Evolutionary conservation across 2,888 invertebrate genomes (phyloP).

Genomic region (Sycophila texana): DNA sequence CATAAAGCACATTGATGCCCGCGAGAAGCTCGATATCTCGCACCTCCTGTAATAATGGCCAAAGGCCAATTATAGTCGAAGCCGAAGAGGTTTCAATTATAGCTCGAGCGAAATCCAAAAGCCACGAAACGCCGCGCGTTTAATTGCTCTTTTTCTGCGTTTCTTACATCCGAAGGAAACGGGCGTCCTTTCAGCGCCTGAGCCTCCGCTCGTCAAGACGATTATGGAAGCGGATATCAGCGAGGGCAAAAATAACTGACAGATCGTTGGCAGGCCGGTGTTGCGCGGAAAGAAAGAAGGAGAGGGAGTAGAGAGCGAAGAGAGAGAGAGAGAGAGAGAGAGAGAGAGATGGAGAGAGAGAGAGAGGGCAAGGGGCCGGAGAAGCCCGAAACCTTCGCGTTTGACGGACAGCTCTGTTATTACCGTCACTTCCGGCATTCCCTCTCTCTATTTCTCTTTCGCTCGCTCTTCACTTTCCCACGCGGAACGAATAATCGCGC

Average conservation of each 20-base stretch:
- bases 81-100: slow-evolving; percentile 21
- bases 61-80: not conserved
- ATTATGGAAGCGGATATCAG: slow-evolving; percentile 61
- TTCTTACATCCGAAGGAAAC: slow-evolving; percentile 34
- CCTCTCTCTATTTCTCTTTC: slow-evolving; percentile 23
- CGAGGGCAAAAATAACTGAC: slow-evolving; percentile 65
- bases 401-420: slow-evolving; percentile 69
- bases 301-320: slow-evolving; percentile 32
- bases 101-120: not conserved
- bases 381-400: slow-evolving; percentile 59
- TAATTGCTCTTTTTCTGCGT: slow-evolving; percentile 6
- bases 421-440: slow-evolving; percentile 64
- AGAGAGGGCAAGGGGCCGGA: slow-evolving; percentile 33
- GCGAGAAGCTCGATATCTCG: slow-evolving; percentile 2
- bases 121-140: not conserved
- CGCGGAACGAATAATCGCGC: slow-evolving; percentile 45
- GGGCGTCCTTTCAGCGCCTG: slow-evolving; percentile 46
- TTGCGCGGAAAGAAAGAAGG: slow-evolving; percentile 52
- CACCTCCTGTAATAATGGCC: not conserved
- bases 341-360: slow-evolving; percentile 30
- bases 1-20: too few relatives aligned
- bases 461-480: slow-evolving; percentile 8
- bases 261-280: slow-evolving; percentile 62
- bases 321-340: slow-evolving; percentile 41
- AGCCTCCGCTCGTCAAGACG: slow-evolving; percentile 53